Conservation (phyloP, 1,140 invertebrate genomes). For the Oryctes rhinoceros region DNA sequence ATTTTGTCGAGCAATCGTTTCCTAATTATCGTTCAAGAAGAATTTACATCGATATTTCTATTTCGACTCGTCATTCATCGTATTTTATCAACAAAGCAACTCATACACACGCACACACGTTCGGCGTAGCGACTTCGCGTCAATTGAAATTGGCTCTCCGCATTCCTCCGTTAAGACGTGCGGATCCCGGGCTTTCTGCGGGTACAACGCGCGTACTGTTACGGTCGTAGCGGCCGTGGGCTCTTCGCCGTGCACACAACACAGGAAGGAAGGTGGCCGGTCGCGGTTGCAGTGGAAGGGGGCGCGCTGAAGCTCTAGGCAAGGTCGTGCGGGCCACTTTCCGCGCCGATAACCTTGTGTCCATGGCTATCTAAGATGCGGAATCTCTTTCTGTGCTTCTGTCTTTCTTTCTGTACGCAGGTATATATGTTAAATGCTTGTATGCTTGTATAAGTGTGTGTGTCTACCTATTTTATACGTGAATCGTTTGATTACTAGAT, state of each 20-base stretch:
- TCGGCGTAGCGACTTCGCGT: background rate
- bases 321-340: slow-evolving; percentile 44
- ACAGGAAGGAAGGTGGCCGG: slow-evolving; percentile 43
- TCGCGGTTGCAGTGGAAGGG: background rate
- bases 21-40: background rate
- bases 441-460: background rate
- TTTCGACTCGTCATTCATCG: too few relatives aligned
- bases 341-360: slow-evolving; percentile 40
- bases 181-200: background rate
- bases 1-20: background rate
- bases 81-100: too few relatives aligned
- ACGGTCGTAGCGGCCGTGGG: background rate
- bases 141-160: slow-evolving; percentile 12
- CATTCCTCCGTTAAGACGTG: slow-evolving; percentile 19
- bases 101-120: background rate
- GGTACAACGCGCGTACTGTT: slow-evolving; percentile 20
- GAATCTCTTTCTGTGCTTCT: slow-evolving; percentile 35
- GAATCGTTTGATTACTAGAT: background rate
- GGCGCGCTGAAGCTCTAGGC: slow-evolving; percentile 39
- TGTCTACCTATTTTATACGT: background rate
- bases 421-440: background rate
- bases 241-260: slow-evolving; percentile 8
- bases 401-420: background rate
- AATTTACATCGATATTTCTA: background rate
- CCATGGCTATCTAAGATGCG: slow-evolving; percentile 42